Evolutionary conservation across 2,113 vertebrate species (phyloP).

Genomic region (Hippocampus barbouri): DNA sequence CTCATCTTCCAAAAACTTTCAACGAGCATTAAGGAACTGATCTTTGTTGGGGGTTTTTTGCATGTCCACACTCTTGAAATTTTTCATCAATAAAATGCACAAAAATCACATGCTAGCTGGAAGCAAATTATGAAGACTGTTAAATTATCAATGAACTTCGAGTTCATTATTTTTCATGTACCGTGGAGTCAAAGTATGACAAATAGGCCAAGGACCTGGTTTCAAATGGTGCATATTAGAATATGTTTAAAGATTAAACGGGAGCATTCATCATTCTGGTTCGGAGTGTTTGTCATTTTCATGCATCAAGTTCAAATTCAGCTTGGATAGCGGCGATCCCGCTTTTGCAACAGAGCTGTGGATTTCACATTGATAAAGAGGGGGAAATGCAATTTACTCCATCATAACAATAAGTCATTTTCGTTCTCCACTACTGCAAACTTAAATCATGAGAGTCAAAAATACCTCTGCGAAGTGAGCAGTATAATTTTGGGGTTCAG

Average conservation of each 20-base stretch:
- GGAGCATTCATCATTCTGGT: neutral
- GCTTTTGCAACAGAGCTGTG: neutral
- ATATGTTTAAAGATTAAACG: slow-evolving; percentile 7
- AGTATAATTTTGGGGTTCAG: neutral
- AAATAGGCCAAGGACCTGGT: slow-evolving; percentile 1
- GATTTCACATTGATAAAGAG: neutral
- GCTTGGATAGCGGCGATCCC: neutral
- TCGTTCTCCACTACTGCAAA: neutral
- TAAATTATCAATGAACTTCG: slow-evolving; percentile 5
- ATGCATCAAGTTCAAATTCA: slow-evolving; percentile 2
- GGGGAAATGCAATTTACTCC: neutral
- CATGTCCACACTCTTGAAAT: neutral
- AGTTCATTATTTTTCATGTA: neutral
- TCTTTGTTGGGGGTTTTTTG: neutral
- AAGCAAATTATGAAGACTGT: neutral
- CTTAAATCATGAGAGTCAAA: neutral
- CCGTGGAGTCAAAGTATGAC: neutral
- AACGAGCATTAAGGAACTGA: neutral
- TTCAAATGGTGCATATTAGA: slow-evolving; percentile 12
- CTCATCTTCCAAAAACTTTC: neutral
- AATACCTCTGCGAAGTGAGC: neutral
- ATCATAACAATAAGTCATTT: neutral
- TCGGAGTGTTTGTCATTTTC: slow-evolving; percentile 8
- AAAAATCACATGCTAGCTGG: neutral
- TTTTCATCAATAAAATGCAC: neutral